Base-by-base conservation (phyloP, 1,140 invertebrate genomes). In the Bombus polaris region DNA sequence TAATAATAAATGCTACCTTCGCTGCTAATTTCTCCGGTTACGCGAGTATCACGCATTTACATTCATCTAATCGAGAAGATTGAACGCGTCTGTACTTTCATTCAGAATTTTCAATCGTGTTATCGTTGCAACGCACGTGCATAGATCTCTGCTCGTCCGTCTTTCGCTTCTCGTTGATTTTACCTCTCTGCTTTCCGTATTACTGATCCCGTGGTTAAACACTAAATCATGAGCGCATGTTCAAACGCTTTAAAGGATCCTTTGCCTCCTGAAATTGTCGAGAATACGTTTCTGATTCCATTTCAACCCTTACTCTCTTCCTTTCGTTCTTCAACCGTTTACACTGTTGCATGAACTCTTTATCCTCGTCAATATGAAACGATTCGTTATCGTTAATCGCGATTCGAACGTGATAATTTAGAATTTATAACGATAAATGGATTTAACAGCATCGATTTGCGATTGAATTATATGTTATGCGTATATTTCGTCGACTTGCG, bases 171-270 rank as follows among this genome's bases (percentile, higher is more conserved):
- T 13, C 32, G 13, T 13, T 18, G 32, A 37, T 53, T 47, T 47
- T 22, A 68, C 18, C 8, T n/a, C 39, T 6, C 1, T 25, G 3
- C 35, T 37, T 81, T 72, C 68, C 9, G 39, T 68, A 73, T 62
- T 42, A 53, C 47, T 62, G 70, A 81, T 73, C 47, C 37, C 39
- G 70, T 37, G 70, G 80, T 81, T 71, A 73, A 81, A 39, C 53
- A 81, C 39, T 62, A 73, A 81, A 81, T 53, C 47, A n/a, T 44
- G 47, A 47, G 35, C 70, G 37, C 28, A 70, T 57, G 53, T 81
- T 73, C 44, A 59, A 81, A 28, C 39, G 39, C 39, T 81, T 73
- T 62, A 73, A 81, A 73, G 37, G 47, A 68, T 81, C 65, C 79
- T 47, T 25, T 47, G 44, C 32, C 22, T 53, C 57, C 35, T n/a